phyloP scores from a whole-genome alignment of 2,888 invertebrate genomes.

The Dynastes tityus region DNA sequence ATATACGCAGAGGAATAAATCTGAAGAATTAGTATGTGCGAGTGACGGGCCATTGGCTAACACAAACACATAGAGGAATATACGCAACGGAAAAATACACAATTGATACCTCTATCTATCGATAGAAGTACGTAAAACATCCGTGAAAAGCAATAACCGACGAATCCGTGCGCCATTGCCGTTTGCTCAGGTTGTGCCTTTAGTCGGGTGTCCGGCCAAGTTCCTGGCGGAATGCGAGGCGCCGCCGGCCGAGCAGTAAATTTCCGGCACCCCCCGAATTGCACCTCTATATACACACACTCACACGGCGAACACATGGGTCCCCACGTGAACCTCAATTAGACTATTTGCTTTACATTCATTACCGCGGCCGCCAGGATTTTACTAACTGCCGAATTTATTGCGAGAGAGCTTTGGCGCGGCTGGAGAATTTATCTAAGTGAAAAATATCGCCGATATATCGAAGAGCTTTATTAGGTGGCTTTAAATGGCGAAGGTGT shows the following conservation, averaged over 20 bases:
- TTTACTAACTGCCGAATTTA: conserved; percentile 70
- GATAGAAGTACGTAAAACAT: conserved; percentile 18
- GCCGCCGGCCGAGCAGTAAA: conserved; percentile 62
- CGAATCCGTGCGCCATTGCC: conserved; percentile 6
- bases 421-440: conserved; percentile 65
- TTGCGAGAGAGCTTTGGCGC: conserved; percentile 66
- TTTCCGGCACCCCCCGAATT: conserved; percentile 58
- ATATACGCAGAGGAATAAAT: conserved; percentile 42
- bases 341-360: conserved; percentile 70
- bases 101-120: not conserved
- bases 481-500: conserved; percentile 55
- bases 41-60: conserved; percentile 33
- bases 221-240: conserved; percentile 60
- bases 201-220: conserved; percentile 54
- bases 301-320: conserved; percentile 65
- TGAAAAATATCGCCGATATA: conserved; percentile 67
- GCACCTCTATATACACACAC: conserved; percentile 11
- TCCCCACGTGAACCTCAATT: conserved; percentile 68
- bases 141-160: conserved; percentile 36
- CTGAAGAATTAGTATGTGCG: conserved; percentile 46
- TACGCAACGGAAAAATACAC: conserved; percentile 13
- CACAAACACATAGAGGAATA: conserved; percentile 16
- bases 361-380: conserved; percentile 68
- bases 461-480: conserved; percentile 61
- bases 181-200: conserved; percentile 40